A percentile compares a stretch with the other conserved stretches of the same genome.
phyloP scores from a whole-genome alignment of 1,140 invertebrate species.

The Lordiphosa mommai region DNA sequence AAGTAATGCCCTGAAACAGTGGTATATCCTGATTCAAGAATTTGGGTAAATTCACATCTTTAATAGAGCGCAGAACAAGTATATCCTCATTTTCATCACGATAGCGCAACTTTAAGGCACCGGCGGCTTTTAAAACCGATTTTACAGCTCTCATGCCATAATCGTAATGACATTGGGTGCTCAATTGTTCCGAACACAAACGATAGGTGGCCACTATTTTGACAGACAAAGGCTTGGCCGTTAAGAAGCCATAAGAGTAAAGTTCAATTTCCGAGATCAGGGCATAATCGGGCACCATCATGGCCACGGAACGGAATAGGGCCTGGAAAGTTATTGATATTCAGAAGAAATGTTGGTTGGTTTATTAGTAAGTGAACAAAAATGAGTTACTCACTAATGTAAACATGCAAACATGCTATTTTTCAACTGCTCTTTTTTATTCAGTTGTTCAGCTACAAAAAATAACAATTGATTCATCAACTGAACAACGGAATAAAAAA shows the following conservation, averaged over 20 bases:
- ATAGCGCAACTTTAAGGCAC: conserved; percentile 93
- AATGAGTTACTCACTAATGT: too few relatives aligned
- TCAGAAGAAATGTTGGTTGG: background rate
- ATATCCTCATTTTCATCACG: conserved; percentile 91
- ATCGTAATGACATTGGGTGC: conserved; percentile 97
- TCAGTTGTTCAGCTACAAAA: too few relatives aligned
- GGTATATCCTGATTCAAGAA: conserved; percentile 93
- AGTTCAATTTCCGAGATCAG: conserved; percentile 96
- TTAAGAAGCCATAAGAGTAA: conserved; percentile 96
- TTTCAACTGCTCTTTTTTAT: too few relatives aligned
- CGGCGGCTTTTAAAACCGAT: conserved; percentile 93
- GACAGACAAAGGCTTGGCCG: conserved; percentile 91
- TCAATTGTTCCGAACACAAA: conserved; percentile 96
- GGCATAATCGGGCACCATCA: conserved; percentile 99
- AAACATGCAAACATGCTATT: too few relatives aligned
- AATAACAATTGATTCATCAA: too few relatives aligned
- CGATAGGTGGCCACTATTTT: conserved; percentile 97
- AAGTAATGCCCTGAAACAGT: conserved; percentile 92
- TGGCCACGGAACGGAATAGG: conserved; percentile 96
- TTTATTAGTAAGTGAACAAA: too few relatives aligned
- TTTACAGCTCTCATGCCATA: conserved; percentile 96
- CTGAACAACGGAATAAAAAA: too few relatives aligned
- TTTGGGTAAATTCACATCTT: conserved; percentile 96
- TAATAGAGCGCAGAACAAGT: conserved; percentile 91
- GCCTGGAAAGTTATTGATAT: conserved; percentile 81